Percentiles rank a stretch among this genome's conserved stretches.
Conservation (phyloP, 1,140 invertebrate genomes). For the Drosophila grimshawi region DNA sequence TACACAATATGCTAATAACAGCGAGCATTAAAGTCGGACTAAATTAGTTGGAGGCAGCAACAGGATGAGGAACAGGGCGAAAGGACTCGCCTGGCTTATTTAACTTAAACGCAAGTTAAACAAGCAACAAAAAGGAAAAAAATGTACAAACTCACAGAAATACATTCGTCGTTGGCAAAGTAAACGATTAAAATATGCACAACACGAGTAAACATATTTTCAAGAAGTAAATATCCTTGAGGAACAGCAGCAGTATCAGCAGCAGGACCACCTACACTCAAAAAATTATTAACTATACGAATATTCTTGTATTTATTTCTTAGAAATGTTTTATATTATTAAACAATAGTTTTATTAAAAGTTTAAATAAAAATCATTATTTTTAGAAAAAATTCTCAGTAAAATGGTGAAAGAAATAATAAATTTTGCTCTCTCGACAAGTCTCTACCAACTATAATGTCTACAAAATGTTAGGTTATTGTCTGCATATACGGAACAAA, state of each 20-base stretch:
- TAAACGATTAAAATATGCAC: constrained; percentile 85
- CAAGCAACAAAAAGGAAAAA: constrained; percentile 36
- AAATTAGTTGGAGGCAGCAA: constrained; percentile 40
- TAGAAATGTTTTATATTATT: too few species aligned
- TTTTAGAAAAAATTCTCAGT: too few species aligned
- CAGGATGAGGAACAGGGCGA: background rate
- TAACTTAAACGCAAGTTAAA: constrained; percentile 80
- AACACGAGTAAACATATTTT: constrained; percentile 84
- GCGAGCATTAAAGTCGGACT: constrained; percentile 42
- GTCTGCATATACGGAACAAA: too few species aligned
- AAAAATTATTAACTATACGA: too few species aligned
- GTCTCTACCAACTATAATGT: too few species aligned
- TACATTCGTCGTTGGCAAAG: constrained; percentile 65
- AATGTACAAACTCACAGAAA: constrained; percentile 22
- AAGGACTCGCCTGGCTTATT: constrained; percentile 72
- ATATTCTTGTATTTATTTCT: too few species aligned
- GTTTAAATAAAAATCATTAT: too few species aligned
- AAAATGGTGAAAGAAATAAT: too few species aligned
- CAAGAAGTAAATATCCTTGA: constrained; percentile 84
- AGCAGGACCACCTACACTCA: constrained; percentile 6
- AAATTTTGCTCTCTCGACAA: too few species aligned
- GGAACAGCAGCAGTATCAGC: constrained; percentile 23
- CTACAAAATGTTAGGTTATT: too few species aligned
- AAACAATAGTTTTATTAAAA: too few species aligned
- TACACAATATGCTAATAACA: constrained; percentile 44